Conservation (phyloP, 2,797 vertebrate genomes). For the Crenuchus spilurus region DNA sequence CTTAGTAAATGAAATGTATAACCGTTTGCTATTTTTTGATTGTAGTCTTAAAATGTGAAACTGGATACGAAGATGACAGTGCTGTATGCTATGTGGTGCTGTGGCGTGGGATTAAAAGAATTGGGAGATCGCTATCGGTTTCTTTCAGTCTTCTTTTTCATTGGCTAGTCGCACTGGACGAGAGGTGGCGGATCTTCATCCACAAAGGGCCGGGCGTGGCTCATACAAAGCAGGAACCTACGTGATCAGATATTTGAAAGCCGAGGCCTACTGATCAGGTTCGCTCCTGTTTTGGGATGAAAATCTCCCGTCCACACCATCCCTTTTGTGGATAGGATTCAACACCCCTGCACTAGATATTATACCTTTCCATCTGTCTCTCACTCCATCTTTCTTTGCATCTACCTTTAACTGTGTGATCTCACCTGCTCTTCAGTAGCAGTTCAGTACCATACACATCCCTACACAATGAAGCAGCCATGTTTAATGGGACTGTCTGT, state of each 20-base stretch:
- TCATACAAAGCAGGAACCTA: too few relatives aligned
- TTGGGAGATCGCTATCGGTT: slow-evolving; percentile 71
- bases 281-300: too few relatives aligned
- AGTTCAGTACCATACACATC: slow-evolving; percentile 40
- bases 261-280: too few relatives aligned
- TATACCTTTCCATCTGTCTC: slow-evolving; percentile 48
- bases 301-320: too few relatives aligned
- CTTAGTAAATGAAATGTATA: slow-evolving; percentile 54
- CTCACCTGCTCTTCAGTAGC: slow-evolving; percentile 37
- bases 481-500: slow-evolving; percentile 40
- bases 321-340: too few relatives aligned
- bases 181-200: too few relatives aligned
- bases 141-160: slow-evolving; percentile 68
- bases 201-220: too few relatives aligned
- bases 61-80: slow-evolving; percentile 39
- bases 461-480: slow-evolving; percentile 41
- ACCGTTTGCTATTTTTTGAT: slow-evolving; percentile 46
- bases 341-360: too few relatives aligned
- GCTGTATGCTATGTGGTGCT: slow-evolving; percentile 50
- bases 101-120: slow-evolving; percentile 60
- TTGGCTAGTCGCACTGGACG: slow-evolving; percentile 47
- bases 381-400: slow-evolving; percentile 54
- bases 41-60: slow-evolving; percentile 58
- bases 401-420: slow-evolving; percentile 56
- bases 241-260: too few relatives aligned